Base-by-base conservation (phyloP, 1,140 invertebrate species). In the Mizuhopecten yessoensis region DNA sequence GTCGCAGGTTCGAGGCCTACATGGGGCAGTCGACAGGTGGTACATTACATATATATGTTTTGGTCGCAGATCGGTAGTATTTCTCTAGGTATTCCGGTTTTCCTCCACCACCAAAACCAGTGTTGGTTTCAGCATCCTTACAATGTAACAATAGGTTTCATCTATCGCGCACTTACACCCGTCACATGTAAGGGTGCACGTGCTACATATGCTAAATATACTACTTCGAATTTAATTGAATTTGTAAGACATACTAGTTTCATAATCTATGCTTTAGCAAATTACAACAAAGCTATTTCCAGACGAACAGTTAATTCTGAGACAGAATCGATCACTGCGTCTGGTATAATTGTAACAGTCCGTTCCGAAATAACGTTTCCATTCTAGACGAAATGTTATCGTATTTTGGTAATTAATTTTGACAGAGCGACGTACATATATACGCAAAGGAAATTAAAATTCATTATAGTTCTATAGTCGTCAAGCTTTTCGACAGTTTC, bases 391-490 rank as follows among this genome's bases (percentile, higher is more conserved):
- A 75, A 29, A 75, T 75, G n/a, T 75, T 75, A 75, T 75, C 57
- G 57, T 75, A n/a, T 7, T 75, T 75, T 75, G 57, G 23, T 29
- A 75, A 75, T 75, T 13, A 75, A 29, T 75, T 75, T 75, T 75
- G 57, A 75, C 57, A 29, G 57, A 75, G 29, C n/a, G 57, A 17
- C 11, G 57, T 75, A 75, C 57, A 75, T 2, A 75, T 75, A 29
- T 75, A 75, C 57, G 57, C 57, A 75, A 75, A n/a, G 29, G 23
- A 75, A n/a, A 75, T 75, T 75, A 75, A 17, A 75, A 75, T 75
- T 75, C 57, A 29, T 75, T 75, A 29, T 29, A 75, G 57, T 29
- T 75, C 57, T 29, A 75, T 75, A 75, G 23, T 29, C 57, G 9
- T 29, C n/a, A n/a, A 5, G 57, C n/a, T 9, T 75, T 75, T 75